These are phyloP conservation scores for Noctua pronuba DNA, from an alignment of 2,888 invertebrate genomes.

Conservation along the genomic window DNA sequence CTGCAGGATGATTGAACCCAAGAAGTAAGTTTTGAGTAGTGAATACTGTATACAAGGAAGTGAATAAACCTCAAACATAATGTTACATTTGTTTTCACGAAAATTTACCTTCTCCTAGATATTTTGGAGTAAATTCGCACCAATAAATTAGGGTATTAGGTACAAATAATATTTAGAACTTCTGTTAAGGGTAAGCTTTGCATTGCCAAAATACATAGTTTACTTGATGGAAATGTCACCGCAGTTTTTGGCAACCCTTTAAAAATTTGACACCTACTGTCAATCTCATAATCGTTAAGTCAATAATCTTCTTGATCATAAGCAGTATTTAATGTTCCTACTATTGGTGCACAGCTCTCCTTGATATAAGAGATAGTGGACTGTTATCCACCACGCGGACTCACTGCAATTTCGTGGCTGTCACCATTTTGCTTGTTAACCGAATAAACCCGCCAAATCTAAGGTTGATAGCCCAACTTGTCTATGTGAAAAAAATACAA, in stretches of 20 bases:
- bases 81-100: slow-evolving; percentile 6
- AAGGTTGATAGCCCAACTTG: neutral
- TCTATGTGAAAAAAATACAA: neutral
- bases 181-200: slow-evolving; percentile 36
- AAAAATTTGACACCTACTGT: neutral
- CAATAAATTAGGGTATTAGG: slow-evolving; percentile 16
- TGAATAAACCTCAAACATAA: slow-evolving; percentile 1
- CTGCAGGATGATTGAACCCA: neutral
- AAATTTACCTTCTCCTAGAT: slow-evolving; percentile 8
- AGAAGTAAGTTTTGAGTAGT: neutral
- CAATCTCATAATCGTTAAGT: neutral
- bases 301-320: neutral
- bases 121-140: slow-evolving; percentile 16
- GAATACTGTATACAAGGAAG: slow-evolving; percentile 7
- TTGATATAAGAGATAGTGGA: neutral
- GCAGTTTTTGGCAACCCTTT: neutral
- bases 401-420: neutral
- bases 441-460: neutral
- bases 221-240: neutral
- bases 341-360: neutral
- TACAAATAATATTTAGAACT: slow-evolving; percentile 23
- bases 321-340: neutral
- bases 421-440: neutral
- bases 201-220: neutral
- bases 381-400: neutral